A percentile compares a stretch with the other conserved stretches of the same genome.
phyloP scores from a whole-genome alignment of 2,888 invertebrate genomes.

The Herminia tarsipennalis region DNA sequence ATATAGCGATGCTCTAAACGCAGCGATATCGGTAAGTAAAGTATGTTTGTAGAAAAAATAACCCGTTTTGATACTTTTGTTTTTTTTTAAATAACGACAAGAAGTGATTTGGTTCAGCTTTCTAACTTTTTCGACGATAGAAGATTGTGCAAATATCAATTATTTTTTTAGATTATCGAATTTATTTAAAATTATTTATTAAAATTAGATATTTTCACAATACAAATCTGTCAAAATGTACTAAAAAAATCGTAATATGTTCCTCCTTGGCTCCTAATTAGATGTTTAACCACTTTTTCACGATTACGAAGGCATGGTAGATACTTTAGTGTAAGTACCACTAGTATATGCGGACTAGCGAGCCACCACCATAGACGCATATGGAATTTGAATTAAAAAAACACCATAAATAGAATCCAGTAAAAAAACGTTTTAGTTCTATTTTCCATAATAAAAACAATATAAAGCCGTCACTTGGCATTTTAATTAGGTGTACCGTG shows the following conservation, averaged over 20 bases:
- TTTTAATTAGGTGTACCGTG: slow-evolving; percentile 53
- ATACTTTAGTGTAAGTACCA: slow-evolving; percentile 61
- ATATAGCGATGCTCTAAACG: slow-evolving; percentile 61
- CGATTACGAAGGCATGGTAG: slow-evolving; percentile 73
- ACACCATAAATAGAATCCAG: slow-evolving; percentile 39
- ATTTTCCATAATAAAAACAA: slow-evolving; percentile 41
- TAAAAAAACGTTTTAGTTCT: slow-evolving; percentile 41
- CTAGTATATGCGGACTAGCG: slow-evolving; percentile 60
- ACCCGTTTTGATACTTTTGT: slow-evolving; percentile 26
- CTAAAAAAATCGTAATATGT: slow-evolving; percentile 54
- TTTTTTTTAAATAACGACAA: slow-evolving; percentile 35
- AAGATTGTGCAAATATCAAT: slow-evolving; percentile 68
- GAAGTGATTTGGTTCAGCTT: slow-evolving; percentile 70
- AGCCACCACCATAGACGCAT: slow-evolving; percentile 70
- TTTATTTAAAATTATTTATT: neutral
- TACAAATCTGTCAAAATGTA: slow-evolving; percentile 52
- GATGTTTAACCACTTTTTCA: slow-evolving; percentile 55
- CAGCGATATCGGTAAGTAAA: slow-evolving; percentile 70
- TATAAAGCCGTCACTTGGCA: slow-evolving; percentile 47
- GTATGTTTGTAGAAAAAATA: slow-evolving; percentile 55
- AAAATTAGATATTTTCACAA: slow-evolving; percentile 61
- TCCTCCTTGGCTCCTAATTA: slow-evolving; percentile 75
- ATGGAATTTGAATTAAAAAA: slow-evolving; percentile 62
- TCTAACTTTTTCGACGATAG: slow-evolving; percentile 61
- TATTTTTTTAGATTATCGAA: slow-evolving; percentile 1